Conservation (phyloP, 2,888 invertebrate species). For the Lumbricus terrestris region DNA sequence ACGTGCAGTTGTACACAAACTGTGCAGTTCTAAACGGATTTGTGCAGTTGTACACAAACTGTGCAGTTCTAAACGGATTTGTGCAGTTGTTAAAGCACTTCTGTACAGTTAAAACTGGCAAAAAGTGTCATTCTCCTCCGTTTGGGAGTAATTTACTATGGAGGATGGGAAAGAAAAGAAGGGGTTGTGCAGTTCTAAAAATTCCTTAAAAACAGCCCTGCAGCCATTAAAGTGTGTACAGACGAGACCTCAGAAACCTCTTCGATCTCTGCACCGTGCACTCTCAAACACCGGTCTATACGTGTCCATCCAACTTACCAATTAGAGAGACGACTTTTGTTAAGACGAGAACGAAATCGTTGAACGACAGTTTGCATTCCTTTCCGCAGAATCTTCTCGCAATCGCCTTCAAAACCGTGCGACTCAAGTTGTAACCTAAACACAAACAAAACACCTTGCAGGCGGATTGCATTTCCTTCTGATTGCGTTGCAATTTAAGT, state of each 20-base stretch:
- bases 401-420: constrained; percentile 79
- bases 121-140: no score
- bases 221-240: no score
- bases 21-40: no score
- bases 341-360: constrained; percentile 73
- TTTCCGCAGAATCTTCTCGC: constrained; percentile 83
- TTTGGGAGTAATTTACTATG: no score
- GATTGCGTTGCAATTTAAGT: background rate
- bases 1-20: no score
- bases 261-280: background rate
- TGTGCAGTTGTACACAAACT: no score
- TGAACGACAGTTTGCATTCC: constrained; percentile 79
- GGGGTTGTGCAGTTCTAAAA: no score
- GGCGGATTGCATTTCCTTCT: background rate
- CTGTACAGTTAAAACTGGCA: no score
- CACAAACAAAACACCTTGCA: background rate
- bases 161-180: no score
- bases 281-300: background rate
- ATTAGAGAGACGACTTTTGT: constrained; percentile 28
- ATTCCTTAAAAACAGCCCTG: no score
- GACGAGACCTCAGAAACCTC: background rate
- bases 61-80: no score
- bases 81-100: no score
- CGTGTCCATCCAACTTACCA: constrained; percentile 15
- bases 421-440: constrained; percentile 74